Conservation (phyloP, 2,113 vertebrate genomes). For the Oncorhynchus gorbuscha region DNA sequence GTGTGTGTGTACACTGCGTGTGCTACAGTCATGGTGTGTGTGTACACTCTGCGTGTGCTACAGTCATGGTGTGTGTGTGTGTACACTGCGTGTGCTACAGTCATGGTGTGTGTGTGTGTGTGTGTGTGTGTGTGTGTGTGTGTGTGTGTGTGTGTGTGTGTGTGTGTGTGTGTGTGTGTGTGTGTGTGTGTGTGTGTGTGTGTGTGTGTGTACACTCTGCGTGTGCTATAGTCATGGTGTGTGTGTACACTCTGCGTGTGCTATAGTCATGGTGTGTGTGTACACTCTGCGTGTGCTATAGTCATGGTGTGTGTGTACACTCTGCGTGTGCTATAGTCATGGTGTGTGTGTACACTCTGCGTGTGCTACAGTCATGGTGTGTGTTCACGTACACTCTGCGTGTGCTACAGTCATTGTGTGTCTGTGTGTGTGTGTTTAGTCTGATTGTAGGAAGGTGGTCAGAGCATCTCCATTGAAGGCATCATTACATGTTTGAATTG, state of each 20-base stretch:
- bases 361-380: background rate
- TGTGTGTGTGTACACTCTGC: too few relatives aligned
- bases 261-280: background rate
- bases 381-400: background rate
- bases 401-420: background rate
- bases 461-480: constrained; percentile 52
- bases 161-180: too few relatives aligned
- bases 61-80: too few relatives aligned
- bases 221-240: too few relatives aligned
- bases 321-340: background rate
- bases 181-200: too few relatives aligned
- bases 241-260: background rate
- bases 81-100: too few relatives aligned
- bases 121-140: too few relatives aligned
- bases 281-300: background rate
- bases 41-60: too few relatives aligned
- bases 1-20: too few relatives aligned
- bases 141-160: too few relatives aligned
- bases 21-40: too few relatives aligned
- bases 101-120: too few relatives aligned
- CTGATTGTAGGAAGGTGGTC: constrained; percentile 19
- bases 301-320: background rate
- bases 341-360: background rate
- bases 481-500: constrained; percentile 47
- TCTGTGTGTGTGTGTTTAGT: background rate